Conservation (phyloP, 2,888 invertebrate species). For the Tetanocera ferruginea region DNA sequence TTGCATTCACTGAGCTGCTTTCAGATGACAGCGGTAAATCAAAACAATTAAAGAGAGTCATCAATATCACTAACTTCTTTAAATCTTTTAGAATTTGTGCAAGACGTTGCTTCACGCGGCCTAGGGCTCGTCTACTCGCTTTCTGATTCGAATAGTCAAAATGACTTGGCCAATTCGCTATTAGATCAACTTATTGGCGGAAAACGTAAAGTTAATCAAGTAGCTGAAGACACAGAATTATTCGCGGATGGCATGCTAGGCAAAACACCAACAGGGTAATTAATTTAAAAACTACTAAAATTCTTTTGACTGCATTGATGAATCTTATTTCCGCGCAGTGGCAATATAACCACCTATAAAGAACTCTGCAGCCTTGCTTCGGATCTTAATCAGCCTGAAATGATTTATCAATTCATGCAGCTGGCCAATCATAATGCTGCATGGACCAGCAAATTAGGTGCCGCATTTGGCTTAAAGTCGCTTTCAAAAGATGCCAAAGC, state of each 20-base stretch:
- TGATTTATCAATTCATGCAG: slow-evolving; percentile 96
- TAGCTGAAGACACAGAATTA: slow-evolving; percentile 85
- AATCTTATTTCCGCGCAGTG: slow-evolving; percentile 72
- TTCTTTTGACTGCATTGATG: neutral
- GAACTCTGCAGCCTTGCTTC: slow-evolving; percentile 94
- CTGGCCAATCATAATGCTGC: slow-evolving; percentile 93
- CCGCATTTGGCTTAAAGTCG: slow-evolving; percentile 92
- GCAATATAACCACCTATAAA: slow-evolving; percentile 92
- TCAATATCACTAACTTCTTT: neutral
- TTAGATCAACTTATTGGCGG: slow-evolving; percentile 88
- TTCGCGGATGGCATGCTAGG: slow-evolving; percentile 92
- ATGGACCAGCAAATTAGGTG: slow-evolving; percentile 93
- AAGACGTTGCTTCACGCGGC: slow-evolving; percentile 94
- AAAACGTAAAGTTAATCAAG: slow-evolving; percentile 79
- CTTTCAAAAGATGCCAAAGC: slow-evolving; percentile 88
- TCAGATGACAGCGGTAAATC: slow-evolving; percentile 87
- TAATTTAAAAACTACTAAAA: neutral
- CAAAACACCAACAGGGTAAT: slow-evolving; percentile 86
- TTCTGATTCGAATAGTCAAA: slow-evolving; percentile 79
- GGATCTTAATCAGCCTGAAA: slow-evolving; percentile 94
- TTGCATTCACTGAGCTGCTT: slow-evolving; percentile 87
- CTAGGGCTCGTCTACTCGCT: slow-evolving; percentile 89
- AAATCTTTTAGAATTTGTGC: slow-evolving; percentile 82
- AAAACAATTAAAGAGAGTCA: no score
- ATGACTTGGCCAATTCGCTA: slow-evolving; percentile 81